Conservation (phyloP, 2,797 vertebrate species). For the Thamnophis elegans region DNA sequence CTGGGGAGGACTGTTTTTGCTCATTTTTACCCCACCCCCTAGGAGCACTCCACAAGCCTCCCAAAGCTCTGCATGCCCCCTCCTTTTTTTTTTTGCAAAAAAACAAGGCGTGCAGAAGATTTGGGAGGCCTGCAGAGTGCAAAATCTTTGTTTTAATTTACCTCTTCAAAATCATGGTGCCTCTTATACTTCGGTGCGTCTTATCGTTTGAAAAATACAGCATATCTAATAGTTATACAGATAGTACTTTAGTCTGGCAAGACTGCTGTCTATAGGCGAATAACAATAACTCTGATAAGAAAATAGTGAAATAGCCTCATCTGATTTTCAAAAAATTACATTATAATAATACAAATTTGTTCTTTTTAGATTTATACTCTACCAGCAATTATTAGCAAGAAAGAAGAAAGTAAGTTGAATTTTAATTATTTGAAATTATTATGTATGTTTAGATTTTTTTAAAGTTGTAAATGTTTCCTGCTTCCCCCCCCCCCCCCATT, state of each 20-base stretch:
- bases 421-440: slow-evolving; percentile 17
- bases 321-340: neutral
- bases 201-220: too few relatives aligned
- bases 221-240: neutral
- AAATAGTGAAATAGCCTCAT: neutral
- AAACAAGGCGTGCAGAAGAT: too few relatives aligned
- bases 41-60: too few relatives aligned
- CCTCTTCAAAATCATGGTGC: too few relatives aligned
- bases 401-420: slow-evolving; percentile 93
- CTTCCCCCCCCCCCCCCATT: neutral
- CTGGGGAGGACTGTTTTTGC: too few relatives aligned
- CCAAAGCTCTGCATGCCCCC: too few relatives aligned
- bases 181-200: too few relatives aligned
- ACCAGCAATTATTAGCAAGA: slow-evolving; percentile 96
- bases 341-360: neutral
- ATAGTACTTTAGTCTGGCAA: neutral
- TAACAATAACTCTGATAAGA: neutral
- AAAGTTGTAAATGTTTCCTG: neutral
- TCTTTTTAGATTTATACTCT: slow-evolving; percentile 90
- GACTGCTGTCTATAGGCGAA: neutral
- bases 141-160: too few relatives aligned
- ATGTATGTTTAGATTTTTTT: neutral
- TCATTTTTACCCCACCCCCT: too few relatives aligned
- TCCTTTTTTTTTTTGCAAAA: too few relatives aligned
- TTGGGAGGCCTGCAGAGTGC: too few relatives aligned